Percentiles rank a stretch among this genome's conserved stretches.
Conservation (phyloP, 2,113 vertebrate species). For the Gopherus flavomarginatus region DNA sequence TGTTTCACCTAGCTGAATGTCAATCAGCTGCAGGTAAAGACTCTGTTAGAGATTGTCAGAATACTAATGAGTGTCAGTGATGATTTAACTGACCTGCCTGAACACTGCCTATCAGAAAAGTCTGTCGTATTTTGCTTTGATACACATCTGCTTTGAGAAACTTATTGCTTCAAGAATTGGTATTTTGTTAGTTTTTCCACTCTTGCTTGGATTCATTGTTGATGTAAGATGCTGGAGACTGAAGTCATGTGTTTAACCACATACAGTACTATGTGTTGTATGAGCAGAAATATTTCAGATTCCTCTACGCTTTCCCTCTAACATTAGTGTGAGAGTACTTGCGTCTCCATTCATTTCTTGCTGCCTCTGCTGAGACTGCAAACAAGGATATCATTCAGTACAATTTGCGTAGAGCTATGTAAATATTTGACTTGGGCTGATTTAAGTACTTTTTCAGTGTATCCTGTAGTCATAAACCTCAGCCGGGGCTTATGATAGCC, state of each 20-base stretch:
- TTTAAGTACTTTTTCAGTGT: neutral
- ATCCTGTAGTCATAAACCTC: neutral
- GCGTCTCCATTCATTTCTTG: neutral
- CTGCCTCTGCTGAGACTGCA: neutral
- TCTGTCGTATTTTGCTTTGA: neutral
- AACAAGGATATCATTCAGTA: neutral
- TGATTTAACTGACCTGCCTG: conserved; percentile 24
- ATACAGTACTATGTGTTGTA: neutral
- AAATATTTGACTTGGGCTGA: neutral
- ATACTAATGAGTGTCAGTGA: neutral
- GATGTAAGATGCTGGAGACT: neutral
- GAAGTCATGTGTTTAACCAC: neutral
- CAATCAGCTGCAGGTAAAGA: neutral
- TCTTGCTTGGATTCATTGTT: neutral
- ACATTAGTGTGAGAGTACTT: neutral
- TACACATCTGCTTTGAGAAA: neutral
- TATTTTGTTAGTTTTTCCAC: neutral
- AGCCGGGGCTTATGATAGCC: neutral
- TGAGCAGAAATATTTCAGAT: neutral
- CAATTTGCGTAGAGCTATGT: neutral
- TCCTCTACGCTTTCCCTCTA: fast-evolving
- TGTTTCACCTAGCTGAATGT: neutral
- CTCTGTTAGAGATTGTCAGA: fast-evolving
- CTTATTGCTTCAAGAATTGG: neutral
- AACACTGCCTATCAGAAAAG: neutral